Conservation (phyloP, 2,113 vertebrate genomes). For the Neogale vison region DNA sequence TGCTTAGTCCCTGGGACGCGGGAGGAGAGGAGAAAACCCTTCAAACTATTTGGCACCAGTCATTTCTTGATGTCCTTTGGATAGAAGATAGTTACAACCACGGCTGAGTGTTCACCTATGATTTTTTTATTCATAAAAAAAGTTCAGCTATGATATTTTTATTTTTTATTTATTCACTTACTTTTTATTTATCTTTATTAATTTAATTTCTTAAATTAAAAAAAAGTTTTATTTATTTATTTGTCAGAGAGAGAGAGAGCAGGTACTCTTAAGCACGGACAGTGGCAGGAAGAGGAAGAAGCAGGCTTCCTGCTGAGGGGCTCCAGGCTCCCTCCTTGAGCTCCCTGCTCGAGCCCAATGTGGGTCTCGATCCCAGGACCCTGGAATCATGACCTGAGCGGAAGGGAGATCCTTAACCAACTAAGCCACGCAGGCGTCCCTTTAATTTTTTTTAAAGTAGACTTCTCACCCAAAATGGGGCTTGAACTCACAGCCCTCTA, state of each 20-base stretch:
- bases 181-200: neutral
- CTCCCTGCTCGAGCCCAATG: no score
- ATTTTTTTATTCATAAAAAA: neutral
- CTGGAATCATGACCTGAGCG: no score
- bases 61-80: neutral
- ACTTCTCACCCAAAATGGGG: neutral
- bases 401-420: no score
- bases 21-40: neutral
- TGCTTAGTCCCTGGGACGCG: neutral
- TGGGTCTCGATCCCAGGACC: no score
- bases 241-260: no score
- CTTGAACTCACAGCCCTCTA: neutral
- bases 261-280: no score
- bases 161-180: neutral
- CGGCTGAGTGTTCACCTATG: neutral
- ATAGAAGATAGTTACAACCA: neutral
- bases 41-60: neutral
- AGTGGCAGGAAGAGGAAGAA: no score
- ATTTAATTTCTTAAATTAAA: neutral
- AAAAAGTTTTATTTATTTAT: no score
- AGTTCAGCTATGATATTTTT: neutral
- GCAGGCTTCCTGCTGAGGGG: no score
- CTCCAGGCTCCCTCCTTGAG: no score
- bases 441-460: neutral
- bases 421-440: no score